These are phyloP conservation scores for Phrynosoma blainvillii DNA, from an alignment of 2,113 vertebrate species.

Conservation along the genomic window DNA sequence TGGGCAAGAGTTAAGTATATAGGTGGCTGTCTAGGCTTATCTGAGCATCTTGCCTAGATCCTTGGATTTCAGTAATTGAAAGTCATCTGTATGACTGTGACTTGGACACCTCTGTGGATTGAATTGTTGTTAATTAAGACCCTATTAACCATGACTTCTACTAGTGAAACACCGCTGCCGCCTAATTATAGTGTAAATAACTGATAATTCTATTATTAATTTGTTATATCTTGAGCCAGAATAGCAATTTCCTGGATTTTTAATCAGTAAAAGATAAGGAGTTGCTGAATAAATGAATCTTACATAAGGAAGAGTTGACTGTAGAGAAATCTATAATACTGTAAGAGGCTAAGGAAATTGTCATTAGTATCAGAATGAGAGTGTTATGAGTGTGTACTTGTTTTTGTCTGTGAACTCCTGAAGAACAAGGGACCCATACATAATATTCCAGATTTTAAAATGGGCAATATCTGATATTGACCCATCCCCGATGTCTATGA, in stretches of 20 bases:
- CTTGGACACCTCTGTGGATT: background rate
- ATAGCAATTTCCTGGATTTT: background rate
- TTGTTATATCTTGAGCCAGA: background rate
- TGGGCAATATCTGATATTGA: background rate
- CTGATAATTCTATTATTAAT: background rate
- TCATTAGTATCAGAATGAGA: background rate
- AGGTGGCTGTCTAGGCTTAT: background rate
- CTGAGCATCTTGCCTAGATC: background rate
- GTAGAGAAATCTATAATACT: background rate
- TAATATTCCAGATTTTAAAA: too few relatives aligned
- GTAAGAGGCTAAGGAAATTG: background rate
- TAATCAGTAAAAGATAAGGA: background rate
- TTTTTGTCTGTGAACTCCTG: background rate
- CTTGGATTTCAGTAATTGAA: background rate
- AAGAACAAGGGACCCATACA: background rate
- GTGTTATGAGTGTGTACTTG: background rate
- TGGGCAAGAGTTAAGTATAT: background rate
- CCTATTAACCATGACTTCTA: background rate
- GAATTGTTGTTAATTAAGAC: background rate
- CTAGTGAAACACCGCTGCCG: background rate
- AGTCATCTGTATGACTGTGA: background rate
- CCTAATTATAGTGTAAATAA: background rate
- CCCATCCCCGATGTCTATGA: too few relatives aligned
- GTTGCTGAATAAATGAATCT: background rate
- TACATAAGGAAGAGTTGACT: background rate